Base-by-base conservation (phyloP, 1,140 invertebrate species). In the Mycetomoellerius zeteki region DNA sequence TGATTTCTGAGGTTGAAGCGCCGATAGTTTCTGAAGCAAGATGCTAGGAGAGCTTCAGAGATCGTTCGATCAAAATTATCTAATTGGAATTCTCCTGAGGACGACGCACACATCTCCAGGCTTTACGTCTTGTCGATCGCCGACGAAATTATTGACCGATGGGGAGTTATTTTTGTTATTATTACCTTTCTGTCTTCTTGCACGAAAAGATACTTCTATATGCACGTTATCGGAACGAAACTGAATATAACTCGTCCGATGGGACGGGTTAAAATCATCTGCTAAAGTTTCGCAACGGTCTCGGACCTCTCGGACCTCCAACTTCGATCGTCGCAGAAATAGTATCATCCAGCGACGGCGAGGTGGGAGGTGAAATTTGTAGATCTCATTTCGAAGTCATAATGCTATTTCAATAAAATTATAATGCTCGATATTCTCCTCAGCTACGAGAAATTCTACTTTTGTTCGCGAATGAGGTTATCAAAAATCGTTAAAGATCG, bases 81-180 rank as follows among this genome's bases (percentile, higher is more conserved):
- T 60, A 88, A 78, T 85, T 78, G 80, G 50, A 85, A 75, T 78
- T 71, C 69, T 73, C 62, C 56, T 16, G 50, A 16, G 47, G 7
- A 12, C 64, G 19, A 75, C 27, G 27, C 60, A 75, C 27, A 21
- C 60, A 30, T 76, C 24, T 47, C n/a, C 27, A 0, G 5, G 12
- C 24, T 27, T 24, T 8, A 24, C 37, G 19, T 56, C 33, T 16
- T 5, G 4, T 62, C 14, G 54, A 84, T 75, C 54, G 19, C 33
- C 52, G 65, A 10, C 33, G 33, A 84, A 60, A 75, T 73, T 73
- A 84, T 84, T 56, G 69, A 84, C 24, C 52, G 67, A 82, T 24
- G n/a, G 6, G 16, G 16, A 19, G 54, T 50, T 84, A 84, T 84
- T 84, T n/a, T 60, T 43, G 80, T 75, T 73, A 33, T 75, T 73